Conservation (phyloP, 2,113 vertebrate species). For the Istiophorus platypterus region DNA sequence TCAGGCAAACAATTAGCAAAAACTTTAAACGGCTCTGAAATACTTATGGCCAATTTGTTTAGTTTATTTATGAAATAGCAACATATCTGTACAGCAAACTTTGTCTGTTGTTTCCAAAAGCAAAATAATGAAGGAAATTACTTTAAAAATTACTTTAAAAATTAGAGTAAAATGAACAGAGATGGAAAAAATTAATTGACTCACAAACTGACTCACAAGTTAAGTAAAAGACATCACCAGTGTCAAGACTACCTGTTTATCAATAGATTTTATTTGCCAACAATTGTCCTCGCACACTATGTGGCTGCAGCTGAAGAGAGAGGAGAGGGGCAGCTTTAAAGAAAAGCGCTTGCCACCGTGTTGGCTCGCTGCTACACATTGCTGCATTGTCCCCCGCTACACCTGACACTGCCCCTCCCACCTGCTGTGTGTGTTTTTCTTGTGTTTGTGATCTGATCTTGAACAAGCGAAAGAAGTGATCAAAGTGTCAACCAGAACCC, state of each 20-base stretch:
- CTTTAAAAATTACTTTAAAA: too few relatives aligned
- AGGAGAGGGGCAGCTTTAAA: slow-evolving; percentile 53
- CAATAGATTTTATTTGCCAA: slow-evolving; percentile 11
- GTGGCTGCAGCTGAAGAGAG: slow-evolving; percentile 43
- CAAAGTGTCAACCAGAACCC: slow-evolving; percentile 62
- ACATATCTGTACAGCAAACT: background rate
- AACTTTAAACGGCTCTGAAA: background rate
- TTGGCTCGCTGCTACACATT: slow-evolving; percentile 67
- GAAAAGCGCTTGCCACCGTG: slow-evolving; percentile 30
- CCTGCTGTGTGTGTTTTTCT: slow-evolving; percentile 43
- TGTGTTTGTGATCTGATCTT: slow-evolving; percentile 62
- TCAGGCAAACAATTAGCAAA: background rate
- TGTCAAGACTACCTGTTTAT: background rate
- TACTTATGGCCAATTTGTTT: background rate
- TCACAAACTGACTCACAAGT: background rate
- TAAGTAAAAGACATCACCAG: background rate
- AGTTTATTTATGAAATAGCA: too few relatives aligned
- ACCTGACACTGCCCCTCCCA: slow-evolving; percentile 73
- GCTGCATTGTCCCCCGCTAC: slow-evolving; percentile 58
- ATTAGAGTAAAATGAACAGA: background rate
- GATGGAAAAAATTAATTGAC: background rate
- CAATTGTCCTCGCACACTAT: background rate
- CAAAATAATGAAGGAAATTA: background rate
- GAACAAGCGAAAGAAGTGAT: slow-evolving; percentile 68
- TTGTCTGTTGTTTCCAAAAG: background rate